Conservation (phyloP, 2,113 vertebrate species). For the Ptyas mucosa region DNA sequence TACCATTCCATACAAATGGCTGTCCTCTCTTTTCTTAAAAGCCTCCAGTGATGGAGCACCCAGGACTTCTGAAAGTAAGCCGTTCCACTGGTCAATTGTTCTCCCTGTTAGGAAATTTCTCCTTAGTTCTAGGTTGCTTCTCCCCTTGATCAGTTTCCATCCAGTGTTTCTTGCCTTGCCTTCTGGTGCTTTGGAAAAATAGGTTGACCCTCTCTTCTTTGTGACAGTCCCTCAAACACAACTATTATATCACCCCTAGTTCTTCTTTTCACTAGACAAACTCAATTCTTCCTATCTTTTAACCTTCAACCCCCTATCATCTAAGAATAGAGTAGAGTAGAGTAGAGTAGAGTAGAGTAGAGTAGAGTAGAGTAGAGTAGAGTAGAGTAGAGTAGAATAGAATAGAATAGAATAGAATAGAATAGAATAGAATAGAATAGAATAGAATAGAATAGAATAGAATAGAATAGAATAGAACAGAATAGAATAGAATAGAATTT, state of each 20-base stretch:
- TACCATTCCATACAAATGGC: not conserved
- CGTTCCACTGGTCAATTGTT: not conserved
- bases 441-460: no score
- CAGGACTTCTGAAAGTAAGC: not conserved
- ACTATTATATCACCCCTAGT: not conserved
- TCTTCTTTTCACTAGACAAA: not conserved
- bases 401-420: no score
- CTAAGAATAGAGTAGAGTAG: no score
- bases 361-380: no score
- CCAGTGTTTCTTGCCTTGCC: not conserved
- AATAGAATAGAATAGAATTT: no score
- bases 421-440: no score
- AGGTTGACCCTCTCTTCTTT: not conserved
- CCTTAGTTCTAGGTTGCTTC: not conserved
- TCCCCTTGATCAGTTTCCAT: not conserved
- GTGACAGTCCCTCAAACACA: not conserved
- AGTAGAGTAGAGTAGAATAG: no score
- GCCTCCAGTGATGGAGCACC: not conserved
- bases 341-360: no score
- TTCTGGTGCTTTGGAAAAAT: not conserved
- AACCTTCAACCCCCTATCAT: not conserved
- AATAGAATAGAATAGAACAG: no score
- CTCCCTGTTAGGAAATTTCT: not conserved
- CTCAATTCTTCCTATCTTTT: not conserved
- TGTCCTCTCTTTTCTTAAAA: not conserved